Percentiles rank a stretch among this genome's conserved stretches.
These are phyloP conservation scores for Pelodytes ibericus DNA, from an alignment of 2,797 vertebrate genomes.

Conservation along the genomic window DNA sequence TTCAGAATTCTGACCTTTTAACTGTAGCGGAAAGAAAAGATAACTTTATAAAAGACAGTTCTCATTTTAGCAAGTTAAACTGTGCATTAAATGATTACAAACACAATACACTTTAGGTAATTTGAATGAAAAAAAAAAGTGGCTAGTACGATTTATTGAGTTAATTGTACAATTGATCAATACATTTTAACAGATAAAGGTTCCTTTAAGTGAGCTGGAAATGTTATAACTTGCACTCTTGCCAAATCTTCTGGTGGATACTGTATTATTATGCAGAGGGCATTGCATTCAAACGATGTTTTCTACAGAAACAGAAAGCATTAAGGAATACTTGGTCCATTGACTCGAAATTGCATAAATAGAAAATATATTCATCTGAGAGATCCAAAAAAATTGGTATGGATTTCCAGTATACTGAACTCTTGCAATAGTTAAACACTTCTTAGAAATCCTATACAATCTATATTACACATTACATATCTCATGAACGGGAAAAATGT, in stretches of 20 bases:
- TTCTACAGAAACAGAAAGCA: neutral
- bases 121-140: slow-evolving; percentile 11
- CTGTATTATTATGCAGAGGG: slow-evolving; percentile 1
- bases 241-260: slow-evolving; percentile 7
- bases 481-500: neutral
- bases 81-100: slow-evolving; percentile 5
- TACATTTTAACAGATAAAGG: slow-evolving; percentile 14
- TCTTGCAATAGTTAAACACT: slow-evolving; percentile 9
- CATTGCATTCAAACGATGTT: neutral
- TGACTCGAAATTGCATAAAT: slow-evolving; percentile 9
- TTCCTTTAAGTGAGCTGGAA: slow-evolving; percentile 8
- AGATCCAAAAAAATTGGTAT: neutral
- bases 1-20: neutral
- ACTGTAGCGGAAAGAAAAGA: neutral
- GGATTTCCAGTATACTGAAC: neutral
- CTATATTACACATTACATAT: neutral
- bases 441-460: slow-evolving; percentile 11
- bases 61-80: slow-evolving; percentile 2
- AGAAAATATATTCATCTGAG: slow-evolving; percentile 6
- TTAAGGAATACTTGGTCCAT: slow-evolving; percentile 15
- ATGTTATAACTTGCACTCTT: slow-evolving; percentile 11
- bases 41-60: neutral
- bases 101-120: neutral
- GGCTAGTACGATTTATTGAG: slow-evolving; percentile 10
- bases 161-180: slow-evolving; percentile 24